Evolutionary conservation across 2,113 vertebrate genomes (phyloP), one percentile per base, ranked within the genome.

Genomic region (Gopherus flavomarginatus): DNA sequence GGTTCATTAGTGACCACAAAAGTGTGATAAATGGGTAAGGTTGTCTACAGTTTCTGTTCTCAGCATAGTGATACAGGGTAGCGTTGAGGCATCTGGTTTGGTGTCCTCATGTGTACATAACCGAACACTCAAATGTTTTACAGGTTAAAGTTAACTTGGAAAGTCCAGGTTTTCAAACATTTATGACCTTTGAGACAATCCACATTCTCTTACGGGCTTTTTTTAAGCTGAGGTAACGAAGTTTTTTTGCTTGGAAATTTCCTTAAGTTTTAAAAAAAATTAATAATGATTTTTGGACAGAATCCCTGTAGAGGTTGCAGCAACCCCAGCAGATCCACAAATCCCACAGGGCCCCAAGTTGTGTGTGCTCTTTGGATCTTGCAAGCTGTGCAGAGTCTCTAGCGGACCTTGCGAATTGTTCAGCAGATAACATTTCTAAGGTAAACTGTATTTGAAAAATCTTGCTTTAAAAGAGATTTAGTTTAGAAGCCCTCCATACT

Each of bases 171-270:
- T 93, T 44, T 59, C 53, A 81, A 56, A 35, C 53, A 85, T 84
- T 69, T 31, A 82, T 90, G 2, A 49, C 65, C 17, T 26, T 96
- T 44, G 86, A 86, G 77, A 88, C 89, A 38, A n/a, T 56, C 38
- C 1, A 2, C 50, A 24, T 96, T 92, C 83, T 50, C 42, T 88
- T 90, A 47, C 49, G 81, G 49, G 87, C 90, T 94, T 87, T 5
- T 92, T 95, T 82, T 81, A 85, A 95, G 79, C 53, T 57, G 42
- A 89, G 93, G n/a, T 72, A 72, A 81, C 24, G 65, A 92, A 90
- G 91, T 57, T 54, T 26, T 88, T 92, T 59, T 83, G 87, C 93
- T 69, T 93, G 91, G 47, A n/a, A 92, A 92, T 82, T 92, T 83
- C 38, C 31, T 42, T 65, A n/a, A 69, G 35, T 57, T 16, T 65